These are phyloP conservation scores for Lateolabrax maculatus DNA, from an alignment of 2,797 vertebrate species.

Conservation along the genomic window DNA sequence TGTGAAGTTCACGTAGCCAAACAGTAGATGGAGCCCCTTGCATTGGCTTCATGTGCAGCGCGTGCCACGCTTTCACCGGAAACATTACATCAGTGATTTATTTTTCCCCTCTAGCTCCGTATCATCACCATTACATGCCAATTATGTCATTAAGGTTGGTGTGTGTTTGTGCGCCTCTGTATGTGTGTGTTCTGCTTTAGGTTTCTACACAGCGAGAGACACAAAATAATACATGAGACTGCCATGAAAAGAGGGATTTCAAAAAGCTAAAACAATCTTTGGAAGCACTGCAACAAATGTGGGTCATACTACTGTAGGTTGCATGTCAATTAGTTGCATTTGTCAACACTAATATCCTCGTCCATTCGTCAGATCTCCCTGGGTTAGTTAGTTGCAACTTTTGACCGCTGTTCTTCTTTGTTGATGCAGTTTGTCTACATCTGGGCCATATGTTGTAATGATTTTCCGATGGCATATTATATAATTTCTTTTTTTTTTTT, in stretches of 20 bases:
- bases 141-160: slow-evolving; percentile 75
- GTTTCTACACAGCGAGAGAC: not conserved
- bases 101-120: slow-evolving; percentile 69
- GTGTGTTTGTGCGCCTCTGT: slow-evolving; percentile 20
- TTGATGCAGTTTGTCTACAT: slow-evolving; percentile 15
- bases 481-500: not conserved
- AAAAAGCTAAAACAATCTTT: slow-evolving; percentile 7
- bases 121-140: slow-evolving; percentile 78
- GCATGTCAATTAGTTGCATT: slow-evolving; percentile 44
- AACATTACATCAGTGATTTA: slow-evolving; percentile 81
- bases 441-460: slow-evolving; percentile 35
- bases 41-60: slow-evolving; percentile 65
- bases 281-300: slow-evolving; percentile 11
- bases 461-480: slow-evolving; percentile 42
- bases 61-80: slow-evolving; percentile 28
- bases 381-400: slow-evolving; percentile 32
- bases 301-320: slow-evolving; percentile 15
- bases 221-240: not conserved
- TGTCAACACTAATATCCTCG: slow-evolving; percentile 24
- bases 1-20: slow-evolving; percentile 11
- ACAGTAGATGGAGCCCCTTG: slow-evolving; percentile 82
- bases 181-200: slow-evolving; percentile 1
- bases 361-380: slow-evolving; percentile 11
- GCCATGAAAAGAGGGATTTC: not conserved
- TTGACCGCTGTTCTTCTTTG: slow-evolving; percentile 21